A percentile compares a stretch with the other conserved stretches of the same genome.
Evolutionary conservation across 2,888 invertebrate genomes (phyloP).

Genomic region (Sminthurides aquaticus): DNA sequence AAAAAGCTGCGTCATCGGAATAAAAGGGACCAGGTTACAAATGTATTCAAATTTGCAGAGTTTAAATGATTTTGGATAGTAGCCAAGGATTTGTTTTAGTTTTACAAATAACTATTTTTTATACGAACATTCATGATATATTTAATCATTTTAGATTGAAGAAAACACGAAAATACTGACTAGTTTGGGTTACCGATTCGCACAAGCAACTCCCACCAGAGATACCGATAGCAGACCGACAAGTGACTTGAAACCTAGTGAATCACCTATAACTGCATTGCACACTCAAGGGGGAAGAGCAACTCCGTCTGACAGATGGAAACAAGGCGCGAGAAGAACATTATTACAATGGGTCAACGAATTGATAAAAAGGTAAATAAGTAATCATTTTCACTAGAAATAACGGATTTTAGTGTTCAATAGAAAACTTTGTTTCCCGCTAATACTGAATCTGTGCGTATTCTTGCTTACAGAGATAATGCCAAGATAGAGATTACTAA

Average conservation of each 20-base stretch:
- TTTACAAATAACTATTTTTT: too few species aligned
- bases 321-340: conserved; percentile 83
- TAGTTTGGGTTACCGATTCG: conserved; percentile 38
- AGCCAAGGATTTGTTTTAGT: too few species aligned
- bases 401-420: neutral
- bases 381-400: too few species aligned
- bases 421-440: too few species aligned
- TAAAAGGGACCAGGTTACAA: conserved; percentile 3
- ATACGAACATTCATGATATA: too few species aligned
- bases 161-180: conserved; percentile 77
- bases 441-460: too few species aligned
- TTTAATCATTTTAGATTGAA: too few species aligned
- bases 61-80: too few species aligned
- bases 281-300: conserved; percentile 36
- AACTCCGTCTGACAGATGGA: conserved; percentile 59
- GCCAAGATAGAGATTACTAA: conserved; percentile 23
- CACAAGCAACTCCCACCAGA: conserved; percentile 30
- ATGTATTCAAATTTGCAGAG: too few species aligned
- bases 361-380: conserved; percentile 66
- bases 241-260: conserved; percentile 26
- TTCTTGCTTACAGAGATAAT: conserved; percentile 10
- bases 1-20: conserved; percentile 12
- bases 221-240: conserved; percentile 24
- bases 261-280: conserved; percentile 35
- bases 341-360: conserved; percentile 90